These are phyloP conservation scores for Melanogrammus aeglefinus DNA, from an alignment of 2,797 vertebrate genomes.

Conservation along the genomic window DNA sequence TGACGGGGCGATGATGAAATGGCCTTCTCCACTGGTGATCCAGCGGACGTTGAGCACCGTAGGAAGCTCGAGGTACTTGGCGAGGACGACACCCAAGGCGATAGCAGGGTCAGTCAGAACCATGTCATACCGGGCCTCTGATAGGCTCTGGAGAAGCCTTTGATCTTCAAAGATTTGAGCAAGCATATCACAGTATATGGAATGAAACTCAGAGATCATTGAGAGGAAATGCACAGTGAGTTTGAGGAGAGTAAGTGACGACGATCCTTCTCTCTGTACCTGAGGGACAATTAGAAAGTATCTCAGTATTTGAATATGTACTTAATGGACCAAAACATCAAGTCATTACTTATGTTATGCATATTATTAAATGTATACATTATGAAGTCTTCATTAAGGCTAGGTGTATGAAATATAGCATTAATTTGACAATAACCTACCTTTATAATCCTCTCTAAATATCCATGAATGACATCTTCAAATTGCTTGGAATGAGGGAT, in stretches of 20 bases:
- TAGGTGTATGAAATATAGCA: no score
- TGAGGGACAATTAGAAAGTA: conserved; percentile 14
- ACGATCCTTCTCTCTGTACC: conserved; percentile 48
- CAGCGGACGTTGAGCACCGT: conserved; percentile 69
- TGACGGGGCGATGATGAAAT: conserved; percentile 67
- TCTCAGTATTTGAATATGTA: no score
- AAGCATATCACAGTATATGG: conserved; percentile 14
- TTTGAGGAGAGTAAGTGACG: conserved; percentile 51
- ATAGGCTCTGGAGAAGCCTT: conserved; percentile 47
- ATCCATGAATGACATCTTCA: conserved; percentile 22
- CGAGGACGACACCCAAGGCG: conserved; percentile 53
- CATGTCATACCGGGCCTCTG: conserved; percentile 61
- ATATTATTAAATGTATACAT: no score
- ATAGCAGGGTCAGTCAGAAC: conserved; percentile 68
- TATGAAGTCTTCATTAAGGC: no score
- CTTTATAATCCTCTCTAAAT: conserved; percentile 39
- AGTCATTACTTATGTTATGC: no score
- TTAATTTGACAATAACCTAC: conserved; percentile 28
- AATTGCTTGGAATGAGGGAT: neutral
- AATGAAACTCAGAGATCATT: conserved; percentile 48
- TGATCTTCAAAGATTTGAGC: conserved; percentile 46
- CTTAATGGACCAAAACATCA: no score
- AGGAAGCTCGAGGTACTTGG: conserved; percentile 70
- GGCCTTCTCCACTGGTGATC: conserved; percentile 66
- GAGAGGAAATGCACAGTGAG: conserved; percentile 48